Evolutionary conservation across 1,140 invertebrate genomes (phyloP).

Genomic region (Parasteatoda tepidariorum): DNA sequence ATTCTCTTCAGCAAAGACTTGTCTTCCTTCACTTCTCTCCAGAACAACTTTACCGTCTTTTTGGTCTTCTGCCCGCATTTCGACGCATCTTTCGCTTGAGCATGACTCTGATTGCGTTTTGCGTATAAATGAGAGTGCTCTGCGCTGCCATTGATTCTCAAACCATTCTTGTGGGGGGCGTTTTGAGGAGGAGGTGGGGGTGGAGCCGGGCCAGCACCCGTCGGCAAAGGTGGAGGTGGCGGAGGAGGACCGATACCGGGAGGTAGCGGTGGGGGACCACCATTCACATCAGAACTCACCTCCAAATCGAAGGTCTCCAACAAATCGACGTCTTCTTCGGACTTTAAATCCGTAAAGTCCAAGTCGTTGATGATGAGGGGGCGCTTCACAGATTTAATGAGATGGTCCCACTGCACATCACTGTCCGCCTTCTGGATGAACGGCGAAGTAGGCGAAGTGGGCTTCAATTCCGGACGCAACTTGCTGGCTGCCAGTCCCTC

Average conservation of each 20-base stretch:
- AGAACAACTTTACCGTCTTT: conserved; percentile 99
- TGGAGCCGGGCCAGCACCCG: conserved; percentile 26
- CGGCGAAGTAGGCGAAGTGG: neutral
- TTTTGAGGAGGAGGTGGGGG: conserved; percentile 68
- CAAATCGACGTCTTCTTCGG: conserved; percentile 75
- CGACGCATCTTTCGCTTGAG: neutral
- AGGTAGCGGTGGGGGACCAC: conserved; percentile 66
- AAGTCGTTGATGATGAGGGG: conserved; percentile 92
- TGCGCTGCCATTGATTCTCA: conserved; percentile 66
- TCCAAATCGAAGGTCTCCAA: conserved; percentile 18
- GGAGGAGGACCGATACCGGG: conserved; percentile 63
- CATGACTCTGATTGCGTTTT: conserved; percentile 17
- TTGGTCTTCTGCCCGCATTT: conserved; percentile 82
- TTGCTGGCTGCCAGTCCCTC: conserved; percentile 75
- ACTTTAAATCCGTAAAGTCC: conserved; percentile 91
- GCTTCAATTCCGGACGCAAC: neutral
- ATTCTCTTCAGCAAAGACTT: conserved; percentile 76
- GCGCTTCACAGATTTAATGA: conserved; percentile 82
- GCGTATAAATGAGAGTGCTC: conserved; percentile 66
- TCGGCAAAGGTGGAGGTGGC: conserved; percentile 65
- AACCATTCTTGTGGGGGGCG: neutral
- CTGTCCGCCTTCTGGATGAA: conserved; percentile 31
- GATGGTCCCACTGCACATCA: conserved; percentile 92
- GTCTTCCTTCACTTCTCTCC: conserved; percentile 90
- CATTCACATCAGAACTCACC: conserved; percentile 49